A percentile compares a stretch with the other conserved stretches of the same genome.
These are phyloP conservation scores for Tupiocoris notatus DNA, from an alignment of 2,888 invertebrate species.

Conservation along the genomic window DNA sequence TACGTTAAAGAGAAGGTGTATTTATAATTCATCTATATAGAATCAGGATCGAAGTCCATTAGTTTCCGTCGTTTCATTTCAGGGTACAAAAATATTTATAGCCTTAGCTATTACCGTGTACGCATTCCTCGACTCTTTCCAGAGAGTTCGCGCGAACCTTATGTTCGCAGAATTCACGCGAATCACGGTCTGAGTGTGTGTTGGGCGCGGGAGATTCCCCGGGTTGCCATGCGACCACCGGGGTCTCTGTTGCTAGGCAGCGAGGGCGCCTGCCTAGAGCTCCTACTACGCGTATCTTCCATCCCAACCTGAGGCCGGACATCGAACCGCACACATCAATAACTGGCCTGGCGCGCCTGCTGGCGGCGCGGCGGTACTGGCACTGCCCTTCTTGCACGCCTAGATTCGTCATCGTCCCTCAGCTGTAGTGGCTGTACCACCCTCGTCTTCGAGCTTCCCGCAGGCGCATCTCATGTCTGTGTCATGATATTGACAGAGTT, in stretches of 20 bases:
- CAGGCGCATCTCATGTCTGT: background rate
- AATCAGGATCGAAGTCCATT: no score
- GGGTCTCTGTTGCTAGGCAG: conserved; percentile 38
- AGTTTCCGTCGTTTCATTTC: no score
- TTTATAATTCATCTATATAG: no score
- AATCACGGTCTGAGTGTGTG: conserved; percentile 41
- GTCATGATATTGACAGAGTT: no score
- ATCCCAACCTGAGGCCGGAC: conserved; percentile 31
- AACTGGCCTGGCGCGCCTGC: conserved; percentile 25
- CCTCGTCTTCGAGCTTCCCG: no score
- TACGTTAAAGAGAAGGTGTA: no score
- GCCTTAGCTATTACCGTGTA: no score
- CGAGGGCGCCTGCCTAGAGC: conserved; percentile 42
- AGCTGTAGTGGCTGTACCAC: background rate
- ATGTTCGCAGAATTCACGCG: no score
- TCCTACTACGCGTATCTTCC: conserved; percentile 3
- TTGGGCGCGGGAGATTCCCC: conserved; percentile 27
- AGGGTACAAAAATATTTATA: no score
- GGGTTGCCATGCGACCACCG: conserved; percentile 37
- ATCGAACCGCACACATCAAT: conserved; percentile 47
- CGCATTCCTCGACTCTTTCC: no score
- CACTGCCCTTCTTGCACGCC: no score
- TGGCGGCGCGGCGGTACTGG: background rate
- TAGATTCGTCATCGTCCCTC: conserved; percentile 2
- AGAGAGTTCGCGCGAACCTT: no score